These are phyloP conservation scores for Gallinago jamesoni DNA, from an alignment of 2,113 vertebrate genomes.

Conservation along the genomic window DNA sequence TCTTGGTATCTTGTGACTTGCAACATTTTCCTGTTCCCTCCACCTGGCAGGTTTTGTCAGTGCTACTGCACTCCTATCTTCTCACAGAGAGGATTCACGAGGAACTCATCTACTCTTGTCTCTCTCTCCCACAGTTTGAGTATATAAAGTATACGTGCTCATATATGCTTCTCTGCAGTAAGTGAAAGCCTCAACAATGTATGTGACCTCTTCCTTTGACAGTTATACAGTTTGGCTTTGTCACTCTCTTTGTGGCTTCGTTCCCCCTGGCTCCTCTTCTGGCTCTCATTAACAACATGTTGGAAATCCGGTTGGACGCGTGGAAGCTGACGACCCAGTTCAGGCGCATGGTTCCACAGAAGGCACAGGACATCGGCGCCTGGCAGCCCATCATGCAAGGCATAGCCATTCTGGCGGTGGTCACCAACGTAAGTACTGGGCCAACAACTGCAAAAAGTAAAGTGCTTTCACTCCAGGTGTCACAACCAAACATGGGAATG, in stretches of 20 bases:
- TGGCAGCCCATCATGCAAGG: conserved; percentile 96
- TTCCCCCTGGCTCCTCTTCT: conserved; percentile 93
- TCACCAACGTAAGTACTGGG: conserved; percentile 84
- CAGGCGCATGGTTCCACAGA: conserved; percentile 87
- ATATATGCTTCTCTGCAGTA: neutral
- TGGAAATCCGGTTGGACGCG: conserved; percentile 91
- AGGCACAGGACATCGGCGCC: conserved; percentile 89
- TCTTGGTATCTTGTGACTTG: neutral
- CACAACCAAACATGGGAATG: neutral
- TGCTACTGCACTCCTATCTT: neutral
- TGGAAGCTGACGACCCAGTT: conserved; percentile 94
- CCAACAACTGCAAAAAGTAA: neutral
- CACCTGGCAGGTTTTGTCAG: neutral
- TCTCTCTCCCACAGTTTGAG: neutral
- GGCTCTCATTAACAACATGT: conserved; percentile 91
- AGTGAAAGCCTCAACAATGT: neutral
- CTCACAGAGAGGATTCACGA: neutral
- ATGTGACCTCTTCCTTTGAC: conserved; percentile 52
- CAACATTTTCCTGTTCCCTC: neutral
- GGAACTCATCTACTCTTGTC: neutral
- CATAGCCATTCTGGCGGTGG: conserved; percentile 89
- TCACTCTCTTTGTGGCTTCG: conserved; percentile 93
- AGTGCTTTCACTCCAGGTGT: neutral
- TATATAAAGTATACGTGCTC: neutral
- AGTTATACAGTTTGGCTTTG: conserved; percentile 98